Conservation (phyloP, 2,113 vertebrate genomes). For the Xyliphius kryptos region DNA sequence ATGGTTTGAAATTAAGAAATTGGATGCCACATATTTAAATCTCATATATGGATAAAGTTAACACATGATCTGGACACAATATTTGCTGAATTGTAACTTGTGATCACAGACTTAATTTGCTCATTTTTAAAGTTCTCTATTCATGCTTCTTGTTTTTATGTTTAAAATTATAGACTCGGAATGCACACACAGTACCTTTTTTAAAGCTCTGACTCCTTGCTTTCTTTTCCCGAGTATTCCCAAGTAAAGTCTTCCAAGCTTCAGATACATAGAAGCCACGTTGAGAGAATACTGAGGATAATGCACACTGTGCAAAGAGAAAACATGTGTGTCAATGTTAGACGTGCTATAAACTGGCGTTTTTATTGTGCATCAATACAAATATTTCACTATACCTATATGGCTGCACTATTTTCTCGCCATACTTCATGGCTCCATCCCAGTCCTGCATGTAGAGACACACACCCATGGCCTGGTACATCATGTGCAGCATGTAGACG, state of each 20-base stretch:
- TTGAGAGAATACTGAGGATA: constrained; percentile 93
- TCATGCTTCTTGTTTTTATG: too few relatives aligned
- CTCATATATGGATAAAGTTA: too few relatives aligned
- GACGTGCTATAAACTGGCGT: too few relatives aligned
- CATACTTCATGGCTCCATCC: constrained; percentile 88
- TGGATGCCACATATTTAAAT: too few relatives aligned
- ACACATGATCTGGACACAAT: too few relatives aligned
- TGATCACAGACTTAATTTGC: too few relatives aligned
- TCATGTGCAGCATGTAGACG: constrained; percentile 97
- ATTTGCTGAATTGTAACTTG: too few relatives aligned
- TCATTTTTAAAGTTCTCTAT: too few relatives aligned
- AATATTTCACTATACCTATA: too few relatives aligned
- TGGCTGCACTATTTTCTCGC: constrained; percentile 78
- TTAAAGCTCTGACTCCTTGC: constrained; percentile 79
- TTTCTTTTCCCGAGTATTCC: constrained; percentile 77
- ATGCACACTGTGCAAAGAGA: constrained; percentile 71
- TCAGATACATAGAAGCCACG: constrained; percentile 96
- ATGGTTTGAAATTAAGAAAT: too few relatives aligned
- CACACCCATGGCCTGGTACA: constrained; percentile 98
- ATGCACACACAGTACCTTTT: constrained; percentile 67
- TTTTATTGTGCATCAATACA: not conserved
- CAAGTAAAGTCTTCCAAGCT: constrained; percentile 85
- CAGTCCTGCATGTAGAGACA: constrained; percentile 96
- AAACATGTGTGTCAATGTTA: too few relatives aligned
- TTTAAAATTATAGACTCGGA: not conserved